phyloP scores from a whole-genome alignment of 2,113 vertebrate species.

The Sylvilagus bachmani region DNA sequence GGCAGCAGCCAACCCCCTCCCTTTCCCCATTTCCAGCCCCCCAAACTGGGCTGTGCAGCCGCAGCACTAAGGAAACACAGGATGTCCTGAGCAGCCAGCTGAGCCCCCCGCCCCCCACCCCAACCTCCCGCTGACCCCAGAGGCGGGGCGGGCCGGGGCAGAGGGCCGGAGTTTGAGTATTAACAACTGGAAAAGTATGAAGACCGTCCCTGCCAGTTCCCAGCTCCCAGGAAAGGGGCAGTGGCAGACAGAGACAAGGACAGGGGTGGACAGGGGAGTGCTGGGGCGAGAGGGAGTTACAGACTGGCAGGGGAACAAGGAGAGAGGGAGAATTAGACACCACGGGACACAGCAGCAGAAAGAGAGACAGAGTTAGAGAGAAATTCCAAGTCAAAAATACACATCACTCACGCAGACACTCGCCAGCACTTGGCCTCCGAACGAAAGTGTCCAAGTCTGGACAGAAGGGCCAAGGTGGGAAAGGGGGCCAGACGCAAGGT shows the following conservation, averaged over 20 bases:
- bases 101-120: constrained; percentile 53
- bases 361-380: constrained; percentile 63
- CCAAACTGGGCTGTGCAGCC: constrained; percentile 58
- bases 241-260: constrained; percentile 54
- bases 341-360: constrained; percentile 46
- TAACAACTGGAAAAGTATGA: constrained; percentile 84
- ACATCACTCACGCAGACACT: constrained; percentile 76
- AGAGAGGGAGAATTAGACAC: constrained; percentile 63
- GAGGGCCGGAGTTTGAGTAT: constrained; percentile 68
- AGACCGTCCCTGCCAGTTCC: constrained; percentile 68
- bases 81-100: constrained; percentile 75
- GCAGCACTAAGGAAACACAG: constrained; percentile 74
- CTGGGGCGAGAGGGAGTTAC: constrained; percentile 46
- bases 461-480: constrained; percentile 71
- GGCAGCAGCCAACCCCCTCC: neutral
- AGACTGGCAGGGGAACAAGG: constrained; percentile 51
- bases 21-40: neutral
- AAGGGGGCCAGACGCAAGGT: constrained; percentile 40
- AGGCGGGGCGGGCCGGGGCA: constrained; percentile 67
- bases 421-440: constrained; percentile 54
- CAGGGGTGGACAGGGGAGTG: constrained; percentile 25
- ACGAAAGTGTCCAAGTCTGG: constrained; percentile 76
- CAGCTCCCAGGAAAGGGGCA: constrained; percentile 69
- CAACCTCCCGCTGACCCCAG: constrained; percentile 82
- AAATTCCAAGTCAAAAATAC: constrained; percentile 83